phyloP scores from a whole-genome alignment of 2,113 vertebrate species.

The chimpanzee (Pan troglodytes) region NHGRI_mPanTro3-v2.1_pri NC_072401.2:121692501-121693000 shows the following conservation, averaged over 20 bases:
- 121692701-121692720: background rate
- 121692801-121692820: background rate
- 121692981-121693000: background rate
- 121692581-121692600: background rate
- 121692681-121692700: background rate
- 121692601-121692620: background rate
- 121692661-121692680: slow-evolving; percentile 1
- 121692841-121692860: background rate
- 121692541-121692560: background rate
- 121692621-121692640: background rate
- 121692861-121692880: background rate
- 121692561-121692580: background rate
- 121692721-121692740: background rate
- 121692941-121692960: background rate
- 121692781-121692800: background rate
- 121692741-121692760: background rate
- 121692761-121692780: background rate
- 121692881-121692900: background rate
- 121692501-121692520: no score
- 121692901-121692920: background rate
- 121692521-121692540: no score
- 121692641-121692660: background rate
- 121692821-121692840: background rate
- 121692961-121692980: slow-evolving; percentile 46
- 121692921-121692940: background rate